Conservation (phyloP, 1,140 invertebrate genomes). For the Paralvinella palmiformis region DNA sequence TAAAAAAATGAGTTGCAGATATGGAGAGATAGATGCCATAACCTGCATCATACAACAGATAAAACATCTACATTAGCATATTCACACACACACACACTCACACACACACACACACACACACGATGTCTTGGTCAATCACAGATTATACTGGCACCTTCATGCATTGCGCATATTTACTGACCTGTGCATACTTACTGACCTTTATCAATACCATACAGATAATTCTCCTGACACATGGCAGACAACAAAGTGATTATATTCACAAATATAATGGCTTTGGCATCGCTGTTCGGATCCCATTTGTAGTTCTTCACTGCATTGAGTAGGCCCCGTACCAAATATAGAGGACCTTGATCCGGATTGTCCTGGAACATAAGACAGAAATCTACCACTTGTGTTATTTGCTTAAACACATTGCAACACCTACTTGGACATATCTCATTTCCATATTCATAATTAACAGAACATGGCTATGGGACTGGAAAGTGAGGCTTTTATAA, state of each 20-base stretch:
- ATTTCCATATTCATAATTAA: too few relatives aligned
- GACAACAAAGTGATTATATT: conserved; percentile 69
- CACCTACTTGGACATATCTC: too few relatives aligned
- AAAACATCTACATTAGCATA: not conserved
- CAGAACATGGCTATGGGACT: too few relatives aligned
- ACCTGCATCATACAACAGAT: not conserved
- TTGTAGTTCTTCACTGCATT: conserved; percentile 66
- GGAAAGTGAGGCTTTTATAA: too few relatives aligned
- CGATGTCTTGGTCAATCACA: not conserved
- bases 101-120: not conserved
- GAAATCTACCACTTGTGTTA: not conserved
- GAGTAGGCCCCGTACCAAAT: conserved; percentile 67
- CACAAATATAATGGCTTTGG: conserved; percentile 57
- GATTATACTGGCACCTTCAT: too few relatives aligned
- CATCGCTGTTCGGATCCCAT: conserved; percentile 59
- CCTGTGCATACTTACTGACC: too few relatives aligned
- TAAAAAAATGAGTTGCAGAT: too few relatives aligned
- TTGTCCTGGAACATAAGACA: conserved; percentile 60
- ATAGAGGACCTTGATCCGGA: conserved; percentile 71
- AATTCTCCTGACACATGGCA: conserved; percentile 67
- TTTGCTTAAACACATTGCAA: not conserved
- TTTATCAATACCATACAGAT: conserved; percentile 74
- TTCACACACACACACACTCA: not conserved
- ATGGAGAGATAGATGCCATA: not conserved
- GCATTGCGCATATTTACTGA: too few relatives aligned